Percentiles rank a stretch among this genome's conserved stretches.
phyloP scores from a whole-genome alignment of 2,888 invertebrate genomes.

The Cheilosia pagana region DNA sequence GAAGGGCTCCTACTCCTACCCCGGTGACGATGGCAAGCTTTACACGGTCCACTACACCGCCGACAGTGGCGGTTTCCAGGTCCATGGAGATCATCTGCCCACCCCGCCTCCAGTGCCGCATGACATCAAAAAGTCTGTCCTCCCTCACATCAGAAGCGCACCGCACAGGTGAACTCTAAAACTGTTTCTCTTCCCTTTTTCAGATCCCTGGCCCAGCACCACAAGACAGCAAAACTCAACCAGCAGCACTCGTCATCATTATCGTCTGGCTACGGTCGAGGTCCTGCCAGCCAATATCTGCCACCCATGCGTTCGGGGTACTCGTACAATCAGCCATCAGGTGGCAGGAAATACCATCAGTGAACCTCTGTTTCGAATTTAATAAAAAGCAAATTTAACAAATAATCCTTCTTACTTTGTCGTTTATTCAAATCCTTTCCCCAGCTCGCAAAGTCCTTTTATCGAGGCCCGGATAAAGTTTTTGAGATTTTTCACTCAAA shows the following conservation, averaged over 20 bases:
- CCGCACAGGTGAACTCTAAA: constrained; percentile 63
- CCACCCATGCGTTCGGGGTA: constrained; percentile 45
- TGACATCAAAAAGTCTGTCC: constrained; percentile 75
- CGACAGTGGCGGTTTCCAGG: constrained; percentile 90
- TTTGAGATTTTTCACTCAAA: constrained; percentile 49
- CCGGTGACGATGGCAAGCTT: constrained; percentile 86
- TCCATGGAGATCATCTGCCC: constrained; percentile 90
- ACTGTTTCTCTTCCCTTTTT: constrained; percentile 42
- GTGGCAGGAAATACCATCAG: constrained; percentile 68
- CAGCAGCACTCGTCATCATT: constrained; percentile 60
- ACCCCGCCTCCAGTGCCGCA: constrained; percentile 90
- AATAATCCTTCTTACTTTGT: constrained; percentile 59
- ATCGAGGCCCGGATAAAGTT: constrained; percentile 42
- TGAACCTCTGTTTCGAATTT: constrained; percentile 65
- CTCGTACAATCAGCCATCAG: constrained; percentile 63
- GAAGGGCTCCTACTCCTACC: constrained; percentile 87
- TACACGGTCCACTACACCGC: constrained; percentile 88
- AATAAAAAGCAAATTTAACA: constrained; percentile 71
- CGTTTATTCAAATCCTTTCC: constrained; percentile 55
- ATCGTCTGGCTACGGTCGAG: constrained; percentile 43
- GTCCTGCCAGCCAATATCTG: constrained; percentile 59
- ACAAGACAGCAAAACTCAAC: constrained; percentile 65
- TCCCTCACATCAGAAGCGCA: neutral
- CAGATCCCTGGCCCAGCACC: constrained; percentile 59
- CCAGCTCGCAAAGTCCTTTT: constrained; percentile 1